Base-by-base conservation (phyloP, 2,888 invertebrate genomes). In the Dasysyrphus albostriatus region DNA sequence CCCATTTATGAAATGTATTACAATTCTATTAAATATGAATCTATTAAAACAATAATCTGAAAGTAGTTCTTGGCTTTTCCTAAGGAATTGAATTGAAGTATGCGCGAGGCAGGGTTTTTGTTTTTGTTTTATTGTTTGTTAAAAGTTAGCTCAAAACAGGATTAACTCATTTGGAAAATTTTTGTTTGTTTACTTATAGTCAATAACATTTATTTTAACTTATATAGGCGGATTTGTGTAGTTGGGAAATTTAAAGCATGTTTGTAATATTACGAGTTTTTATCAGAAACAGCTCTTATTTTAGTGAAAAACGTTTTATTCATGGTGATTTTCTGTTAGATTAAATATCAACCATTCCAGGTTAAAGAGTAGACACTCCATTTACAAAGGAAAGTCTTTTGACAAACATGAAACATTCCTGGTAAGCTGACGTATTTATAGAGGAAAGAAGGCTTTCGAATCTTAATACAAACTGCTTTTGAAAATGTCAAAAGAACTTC, bases 1-100 rank as follows among this genome's bases (percentile, higher is more conserved):
- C 9, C 32, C 47, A 42, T 42, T 14, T 32, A 47, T 58, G 56
- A 44, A 6, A 59, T 73, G 16, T n/a, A 51, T 49, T 59, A 14
- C 19, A n/a, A 24, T 34, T 39, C 34, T 65, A 65, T 24, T 47
- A 19, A 9, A 14, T 72, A 29, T 67, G 24, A 73, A 19, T 59
- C 5, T 44, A n/a, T 37, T 49, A 16, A 14, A 32, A 61, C 16
- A 67, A 19, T 59, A 19, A 59, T 74, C 58, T 12, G 81, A 81
- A 81, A 81, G 81, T 61, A 81, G 75, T 81, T 81, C 42, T 51
- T 42, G 37, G 16, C 63, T 56, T 73, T 69, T 59, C 59, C 42
- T 10, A 12, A 24, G 39, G 39, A 59, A 59, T 39, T 65, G 44
- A 24, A 3, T 24, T 37, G 5, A 12, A 19, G 16, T 5, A 19